Base-by-base conservation (phyloP, 2,888 invertebrate genomes). In the Latrodectus hesperus region DNA sequence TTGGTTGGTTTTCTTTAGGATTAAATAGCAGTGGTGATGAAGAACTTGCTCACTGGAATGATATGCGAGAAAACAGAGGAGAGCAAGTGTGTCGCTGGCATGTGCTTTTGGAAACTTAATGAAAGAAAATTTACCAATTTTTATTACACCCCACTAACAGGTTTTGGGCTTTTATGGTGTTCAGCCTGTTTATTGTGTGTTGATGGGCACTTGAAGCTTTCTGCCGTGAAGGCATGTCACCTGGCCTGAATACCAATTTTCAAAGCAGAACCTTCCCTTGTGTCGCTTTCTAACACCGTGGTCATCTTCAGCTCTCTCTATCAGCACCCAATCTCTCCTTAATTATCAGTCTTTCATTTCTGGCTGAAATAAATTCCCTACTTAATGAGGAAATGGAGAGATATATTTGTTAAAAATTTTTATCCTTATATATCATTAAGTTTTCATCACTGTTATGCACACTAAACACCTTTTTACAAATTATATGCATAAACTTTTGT, bases 41-140 rank as follows among this genome's bases (percentile, higher is more conserved):
- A 92, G 97, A 98, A 92, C 94, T 96, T 83, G 95, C 96, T 38
- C 98, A 98, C 92, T 98, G 98, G 98, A 95, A 95, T 92, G 98
- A 98, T 91, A 96, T 98, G 94, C 95, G 97, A 90, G 96, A 97
- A 91, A 94, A 93, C 80, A 94, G 95, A 53, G 96, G 97, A 52
- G 96, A 97, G 91, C 96, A 98, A 93, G 95, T 98, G 88, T 96
- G 97, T 92, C 95, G 97, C 81, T 98, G 98, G 98, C 98, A 98
- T 92, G 95, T 98, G 60, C 93, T 98, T 89, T 94, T 97, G 90
- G 93, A 94, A 90, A 93, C 94, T 89, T 93, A 93, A 90, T 64
- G 78, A 51, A 72, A 10, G 52, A 52, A 22, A 22, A 72, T 88
- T 72, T 75, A 67, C 60, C 70, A 68, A 70, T 67, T 76, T 86